Base-by-base conservation (phyloP, 2,113 vertebrate species). In the Taurulus bubalis region DNA sequence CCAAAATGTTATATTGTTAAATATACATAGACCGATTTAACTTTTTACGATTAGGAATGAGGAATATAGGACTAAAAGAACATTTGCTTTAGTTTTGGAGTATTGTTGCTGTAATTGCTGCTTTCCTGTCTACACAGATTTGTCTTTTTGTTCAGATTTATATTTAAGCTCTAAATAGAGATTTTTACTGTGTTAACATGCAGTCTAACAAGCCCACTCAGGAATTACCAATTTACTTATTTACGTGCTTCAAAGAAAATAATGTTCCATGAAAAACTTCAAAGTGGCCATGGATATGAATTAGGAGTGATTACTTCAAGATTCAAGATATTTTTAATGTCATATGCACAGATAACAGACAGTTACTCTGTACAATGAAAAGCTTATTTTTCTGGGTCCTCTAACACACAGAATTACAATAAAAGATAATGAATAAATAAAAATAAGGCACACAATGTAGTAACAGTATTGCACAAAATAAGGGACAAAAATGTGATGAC, bases 201-300 rank as follows among this genome's bases (percentile, higher is more conserved):
- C 30, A 76, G 42, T 24, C n/a, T 53, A 68, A 71, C 20, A 64
- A 84, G 55, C 38, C 77, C 3, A 6, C 60, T 64, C 55, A 78
- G 74, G 53, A 75, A 62, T 77, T 36, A 70, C 45, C n/a, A 66
- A 34, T 77, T 67, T 71, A 60, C 64, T 66, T n/a, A 45, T 58
- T 75, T 56, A 47, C 40, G 38, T 22, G 30, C 85, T 79, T 78
- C 71, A 75, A 32, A 72, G 75, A 40, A 75, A 82, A 82, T 70
- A 71, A 56, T 15, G 76, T 60, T 60, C 67, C 38, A 81, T 30
- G 22, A 53, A 66, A 36, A 78, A 67, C 65, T 71, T 71, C 59
- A 75, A 79, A 78, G 60, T 53, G 24, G 10, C 16, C 38, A 4
- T 28, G 16, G 24, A 64, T 76, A 76, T 71, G 38, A 51, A 79